These are phyloP conservation scores for Nesidiocoris tenuis DNA, from an alignment of 2,888 invertebrate genomes.

Conservation along the genomic window DNA sequence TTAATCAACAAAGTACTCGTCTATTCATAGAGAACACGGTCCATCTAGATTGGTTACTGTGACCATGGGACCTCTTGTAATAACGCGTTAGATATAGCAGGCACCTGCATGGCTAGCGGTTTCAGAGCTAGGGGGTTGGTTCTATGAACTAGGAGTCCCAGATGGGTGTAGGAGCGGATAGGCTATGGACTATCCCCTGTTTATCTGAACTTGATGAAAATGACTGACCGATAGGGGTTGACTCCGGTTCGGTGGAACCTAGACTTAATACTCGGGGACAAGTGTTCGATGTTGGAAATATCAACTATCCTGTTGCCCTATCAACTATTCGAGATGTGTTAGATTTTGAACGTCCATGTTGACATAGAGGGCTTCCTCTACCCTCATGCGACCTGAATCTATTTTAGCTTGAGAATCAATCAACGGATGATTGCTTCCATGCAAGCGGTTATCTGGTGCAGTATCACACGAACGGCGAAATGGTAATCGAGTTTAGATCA, in stretches of 20 bases:
- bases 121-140: background rate
- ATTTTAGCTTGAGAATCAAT: slow-evolving; percentile 40
- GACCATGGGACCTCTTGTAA: background rate
- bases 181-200: background rate
- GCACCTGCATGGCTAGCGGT: background rate
- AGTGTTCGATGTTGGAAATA: background rate
- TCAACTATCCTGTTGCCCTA: background rate
- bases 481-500: too few species aligned
- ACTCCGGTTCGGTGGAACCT: background rate
- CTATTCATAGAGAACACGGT: slow-evolving; percentile 19
- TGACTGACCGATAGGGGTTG: background rate
- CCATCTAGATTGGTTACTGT: background rate
- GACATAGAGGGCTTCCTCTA: background rate
- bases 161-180: background rate
- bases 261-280: background rate
- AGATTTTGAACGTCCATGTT: background rate
- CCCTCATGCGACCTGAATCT: background rate
- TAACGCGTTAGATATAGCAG: background rate
- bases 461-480: too few species aligned
- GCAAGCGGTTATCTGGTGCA: too few species aligned
- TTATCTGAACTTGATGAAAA: background rate
- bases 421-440: slow-evolving; percentile 23
- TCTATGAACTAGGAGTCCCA: background rate
- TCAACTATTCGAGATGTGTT: background rate
- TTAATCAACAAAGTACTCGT: slow-evolving; percentile 24